Evolutionary conservation across 2,113 vertebrate species (phyloP).

Genomic region (Dermatemys mawii): DNA sequence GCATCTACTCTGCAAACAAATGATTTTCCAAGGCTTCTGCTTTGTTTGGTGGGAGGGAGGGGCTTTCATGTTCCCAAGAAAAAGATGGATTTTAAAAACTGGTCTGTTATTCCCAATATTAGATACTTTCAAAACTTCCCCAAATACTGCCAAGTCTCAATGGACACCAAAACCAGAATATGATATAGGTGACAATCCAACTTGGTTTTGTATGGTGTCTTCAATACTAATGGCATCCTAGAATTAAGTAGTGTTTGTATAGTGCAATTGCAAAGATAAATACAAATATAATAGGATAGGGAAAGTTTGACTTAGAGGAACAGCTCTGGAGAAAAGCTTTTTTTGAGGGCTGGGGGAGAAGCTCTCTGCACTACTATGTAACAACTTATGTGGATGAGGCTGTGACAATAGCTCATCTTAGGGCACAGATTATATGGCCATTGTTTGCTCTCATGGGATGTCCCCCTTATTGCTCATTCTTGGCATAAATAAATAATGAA

Average conservation of each 20-base stretch:
- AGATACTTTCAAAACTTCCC: neutral
- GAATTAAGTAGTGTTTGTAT: neutral
- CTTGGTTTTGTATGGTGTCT: neutral
- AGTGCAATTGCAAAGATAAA: neutral
- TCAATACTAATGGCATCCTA: neutral
- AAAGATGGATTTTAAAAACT: rapidly evolving
- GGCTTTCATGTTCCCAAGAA: neutral
- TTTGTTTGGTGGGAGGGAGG: rapidly evolving
- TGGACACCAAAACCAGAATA: neutral
- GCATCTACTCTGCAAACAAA: neutral
- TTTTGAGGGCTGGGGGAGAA: too few species aligned
- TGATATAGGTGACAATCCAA: neutral
- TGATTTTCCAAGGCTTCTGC: neutral
- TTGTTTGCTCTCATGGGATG: neutral
- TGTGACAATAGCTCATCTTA: neutral
- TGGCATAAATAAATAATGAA: neutral
- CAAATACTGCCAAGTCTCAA: neutral
- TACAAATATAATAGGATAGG: neutral
- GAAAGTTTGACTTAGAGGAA: conserved; percentile 9
- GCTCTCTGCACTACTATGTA: neutral
- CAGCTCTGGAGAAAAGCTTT: neutral
- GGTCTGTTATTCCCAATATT: neutral
- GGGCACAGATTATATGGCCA: neutral
- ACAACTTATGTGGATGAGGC: neutral
- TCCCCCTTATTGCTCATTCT: neutral